Percentiles rank a stretch among this genome's conserved stretches.
Conservation (phyloP, 2,888 invertebrate species). For the Stenchaetothrips biformis region DNA sequence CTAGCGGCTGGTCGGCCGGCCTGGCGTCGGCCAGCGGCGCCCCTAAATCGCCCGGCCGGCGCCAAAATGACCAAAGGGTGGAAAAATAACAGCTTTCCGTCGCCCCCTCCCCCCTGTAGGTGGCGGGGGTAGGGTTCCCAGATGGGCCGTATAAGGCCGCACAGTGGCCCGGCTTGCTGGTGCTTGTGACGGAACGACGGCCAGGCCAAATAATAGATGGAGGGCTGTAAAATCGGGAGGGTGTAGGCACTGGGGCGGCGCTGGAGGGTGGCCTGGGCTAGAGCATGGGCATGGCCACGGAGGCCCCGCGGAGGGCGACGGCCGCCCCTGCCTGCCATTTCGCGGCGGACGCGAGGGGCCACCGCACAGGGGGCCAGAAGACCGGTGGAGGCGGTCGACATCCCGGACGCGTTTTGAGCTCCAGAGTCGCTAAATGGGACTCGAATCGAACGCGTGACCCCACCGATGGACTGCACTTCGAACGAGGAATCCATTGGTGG, state of each 20-base stretch:
- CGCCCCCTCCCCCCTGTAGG: neutral
- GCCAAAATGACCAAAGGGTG: slow-evolving; percentile 24
- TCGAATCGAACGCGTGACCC: too few species aligned
- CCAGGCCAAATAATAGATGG: slow-evolving; percentile 13
- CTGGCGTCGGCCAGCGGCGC: slow-evolving; percentile 6
- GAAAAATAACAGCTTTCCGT: slow-evolving; percentile 9
- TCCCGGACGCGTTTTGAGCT: too few species aligned
- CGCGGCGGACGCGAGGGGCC: neutral
- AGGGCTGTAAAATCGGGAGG: neutral
- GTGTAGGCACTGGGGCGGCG: neutral
- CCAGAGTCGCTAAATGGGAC: too few species aligned
- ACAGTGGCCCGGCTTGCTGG: too few species aligned
- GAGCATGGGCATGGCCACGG: too few species aligned
- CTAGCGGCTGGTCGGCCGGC: neutral
- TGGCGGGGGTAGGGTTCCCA: neutral
- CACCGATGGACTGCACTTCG: too few species aligned
- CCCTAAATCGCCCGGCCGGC: slow-evolving; percentile 19
- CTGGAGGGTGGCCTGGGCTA: neutral
- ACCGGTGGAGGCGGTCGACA: too few species aligned
- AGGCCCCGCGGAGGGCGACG: too few species aligned
- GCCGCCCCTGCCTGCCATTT: neutral
- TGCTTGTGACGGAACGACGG: neutral
- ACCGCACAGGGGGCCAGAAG: neutral
- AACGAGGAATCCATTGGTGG: too few species aligned
- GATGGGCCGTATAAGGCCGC: slow-evolving; percentile 6